phyloP scores from a whole-genome alignment of 2,797 vertebrate genomes.

The Cossypha caffra region DNA sequence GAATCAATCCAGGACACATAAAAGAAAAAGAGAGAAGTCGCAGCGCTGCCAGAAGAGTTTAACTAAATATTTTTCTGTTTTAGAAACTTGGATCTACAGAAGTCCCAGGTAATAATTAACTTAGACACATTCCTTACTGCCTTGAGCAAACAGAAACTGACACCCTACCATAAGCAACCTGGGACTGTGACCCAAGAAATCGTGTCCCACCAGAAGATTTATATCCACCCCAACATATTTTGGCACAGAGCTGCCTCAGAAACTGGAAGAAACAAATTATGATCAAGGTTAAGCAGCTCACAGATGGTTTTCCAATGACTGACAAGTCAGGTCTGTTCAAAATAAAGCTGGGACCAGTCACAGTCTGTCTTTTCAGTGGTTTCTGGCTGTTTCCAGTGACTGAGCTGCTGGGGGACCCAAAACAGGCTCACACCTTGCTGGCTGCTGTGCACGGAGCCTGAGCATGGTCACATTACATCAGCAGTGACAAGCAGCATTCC shows the following conservation, averaged over 20 bases:
- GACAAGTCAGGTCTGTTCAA: not conserved
- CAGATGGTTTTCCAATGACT: not conserved
- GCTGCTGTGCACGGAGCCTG: fast-evolving
- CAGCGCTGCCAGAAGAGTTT: not conserved
- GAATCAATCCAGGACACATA: not conserved
- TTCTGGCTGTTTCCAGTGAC: not conserved
- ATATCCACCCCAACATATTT: not conserved
- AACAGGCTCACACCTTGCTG: not conserved
- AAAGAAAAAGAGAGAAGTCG: not conserved
- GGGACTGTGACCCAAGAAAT: not conserved
- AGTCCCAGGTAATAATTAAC: constrained; percentile 26
- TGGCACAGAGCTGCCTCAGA: not conserved
- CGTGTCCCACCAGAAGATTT: not conserved
- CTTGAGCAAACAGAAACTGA: constrained; percentile 21
- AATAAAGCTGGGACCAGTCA: not conserved
- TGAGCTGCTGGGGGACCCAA: not conserved
- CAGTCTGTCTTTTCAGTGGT: not conserved
- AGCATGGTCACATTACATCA: not conserved
- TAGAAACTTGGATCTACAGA: not conserved
- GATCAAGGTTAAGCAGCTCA: not conserved
- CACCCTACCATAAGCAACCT: not conserved
- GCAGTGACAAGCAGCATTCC: not conserved
- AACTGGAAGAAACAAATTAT: not conserved
- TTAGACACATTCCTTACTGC: not conserved
- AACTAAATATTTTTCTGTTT: not conserved